Conservation (phyloP, 2,797 vertebrate species). For the Xenopus petersii region DNA sequence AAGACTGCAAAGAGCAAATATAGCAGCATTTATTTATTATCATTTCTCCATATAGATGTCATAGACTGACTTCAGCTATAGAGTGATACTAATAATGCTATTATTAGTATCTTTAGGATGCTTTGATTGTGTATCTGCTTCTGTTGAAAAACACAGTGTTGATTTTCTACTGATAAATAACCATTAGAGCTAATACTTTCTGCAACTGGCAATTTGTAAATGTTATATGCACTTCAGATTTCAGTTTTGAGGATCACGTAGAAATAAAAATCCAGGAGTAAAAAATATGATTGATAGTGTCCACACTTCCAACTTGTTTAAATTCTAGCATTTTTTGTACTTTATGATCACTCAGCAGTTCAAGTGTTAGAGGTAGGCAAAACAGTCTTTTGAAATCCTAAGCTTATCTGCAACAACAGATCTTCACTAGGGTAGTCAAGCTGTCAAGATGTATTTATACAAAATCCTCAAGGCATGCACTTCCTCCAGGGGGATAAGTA, state of each 20-base stretch:
- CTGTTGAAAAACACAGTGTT: too few relatives aligned
- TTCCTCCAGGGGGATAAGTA: conserved; percentile 23
- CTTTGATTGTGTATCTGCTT: too few relatives aligned
- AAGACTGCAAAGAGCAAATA: too few relatives aligned
- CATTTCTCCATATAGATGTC: too few relatives aligned
- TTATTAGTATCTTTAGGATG: too few relatives aligned
- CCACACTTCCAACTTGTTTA: conserved; percentile 29
- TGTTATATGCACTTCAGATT: too few relatives aligned
- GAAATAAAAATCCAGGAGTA: conserved; percentile 4
- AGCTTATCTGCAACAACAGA: conserved; percentile 35
- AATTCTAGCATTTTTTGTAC: conserved; percentile 4
- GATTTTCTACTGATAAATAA: too few relatives aligned
- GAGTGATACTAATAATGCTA: too few relatives aligned
- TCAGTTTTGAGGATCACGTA: not conserved
- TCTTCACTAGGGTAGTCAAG: conserved; percentile 12
- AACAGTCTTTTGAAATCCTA: conserved; percentile 26
- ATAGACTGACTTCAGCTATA: too few relatives aligned
- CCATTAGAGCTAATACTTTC: too few relatives aligned
- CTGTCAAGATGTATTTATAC: conserved; percentile 25
- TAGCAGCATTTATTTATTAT: too few relatives aligned
- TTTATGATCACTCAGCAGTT: conserved; percentile 21
- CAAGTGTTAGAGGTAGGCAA: conserved; percentile 23
- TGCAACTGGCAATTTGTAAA: too few relatives aligned
- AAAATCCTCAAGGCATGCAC: conserved; percentile 23
- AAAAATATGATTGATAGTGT: conserved; percentile 24